phyloP scores from a whole-genome alignment of 2,797 vertebrate genomes.

The Phylloscopus collybita region DNA sequence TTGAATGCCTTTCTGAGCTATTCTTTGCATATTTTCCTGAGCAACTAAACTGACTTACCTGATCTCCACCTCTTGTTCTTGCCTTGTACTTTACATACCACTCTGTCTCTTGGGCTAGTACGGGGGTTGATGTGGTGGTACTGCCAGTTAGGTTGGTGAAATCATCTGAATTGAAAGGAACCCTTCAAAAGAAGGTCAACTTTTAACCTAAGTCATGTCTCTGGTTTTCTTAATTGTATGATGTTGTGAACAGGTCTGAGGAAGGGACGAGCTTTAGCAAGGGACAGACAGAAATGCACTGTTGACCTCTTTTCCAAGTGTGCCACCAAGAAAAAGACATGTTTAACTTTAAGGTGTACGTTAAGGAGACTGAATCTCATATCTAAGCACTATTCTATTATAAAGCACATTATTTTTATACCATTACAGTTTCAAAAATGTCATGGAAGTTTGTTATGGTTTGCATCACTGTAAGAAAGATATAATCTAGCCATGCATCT shows the following conservation, averaged over 20 bases:
- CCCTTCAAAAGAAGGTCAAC: not conserved
- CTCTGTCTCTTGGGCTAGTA: not conserved
- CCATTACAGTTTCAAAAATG: not conserved
- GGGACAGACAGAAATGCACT: not conserved
- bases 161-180: not conserved
- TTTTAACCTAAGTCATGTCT: not conserved
- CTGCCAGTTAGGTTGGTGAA: not conserved
- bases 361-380: not conserved
- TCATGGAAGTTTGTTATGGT: not conserved
- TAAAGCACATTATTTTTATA: not conserved
- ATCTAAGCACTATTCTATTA: not conserved
- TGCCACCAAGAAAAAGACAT: not conserved
- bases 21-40: slow-evolving; percentile 36
- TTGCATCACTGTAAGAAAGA: not conserved
- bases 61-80: not conserved
- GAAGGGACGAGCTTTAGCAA: not conserved
- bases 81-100: not conserved
- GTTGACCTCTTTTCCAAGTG: not conserved
- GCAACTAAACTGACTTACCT: slow-evolving; percentile 9
- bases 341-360: not conserved
- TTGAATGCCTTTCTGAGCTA: slow-evolving; percentile 28
- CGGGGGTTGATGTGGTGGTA: not conserved
- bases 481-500: not conserved
- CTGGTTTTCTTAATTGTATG: not conserved
- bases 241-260: not conserved